These are phyloP conservation scores for Ips typographus DNA, from an alignment of 1,140 invertebrate species.

Conservation along the genomic window DNA sequence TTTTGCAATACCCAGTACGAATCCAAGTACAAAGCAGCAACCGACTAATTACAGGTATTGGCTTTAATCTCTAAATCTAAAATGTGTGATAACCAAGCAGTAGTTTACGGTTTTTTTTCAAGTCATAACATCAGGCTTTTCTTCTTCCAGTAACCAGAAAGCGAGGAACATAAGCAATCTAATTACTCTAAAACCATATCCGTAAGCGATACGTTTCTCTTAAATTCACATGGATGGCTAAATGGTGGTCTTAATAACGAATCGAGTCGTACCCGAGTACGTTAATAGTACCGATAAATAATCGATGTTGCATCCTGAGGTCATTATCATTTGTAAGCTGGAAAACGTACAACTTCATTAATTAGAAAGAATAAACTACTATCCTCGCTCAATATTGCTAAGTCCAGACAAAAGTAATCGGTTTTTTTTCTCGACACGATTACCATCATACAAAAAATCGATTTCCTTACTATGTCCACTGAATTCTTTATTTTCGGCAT, in stretches of 20 bases:
- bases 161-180: too few relatives aligned
- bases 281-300: conserved; percentile 27
- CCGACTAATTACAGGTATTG: too few relatives aligned
- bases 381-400: background rate
- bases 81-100: too few relatives aligned
- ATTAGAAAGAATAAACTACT: conserved; percentile 23
- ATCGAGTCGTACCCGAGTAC: conserved; percentile 24
- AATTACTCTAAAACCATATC: background rate
- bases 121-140: too few relatives aligned
- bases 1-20: too few relatives aligned
- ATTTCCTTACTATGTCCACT: background rate
- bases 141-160: too few relatives aligned
- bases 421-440: background rate
- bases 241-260: conserved; percentile 30
- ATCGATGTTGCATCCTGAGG: conserved; percentile 19
- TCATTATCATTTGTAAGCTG: conserved; percentile 26
- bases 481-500: background rate
- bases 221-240: conserved; percentile 27
- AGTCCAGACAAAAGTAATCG: background rate
- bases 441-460: background rate
- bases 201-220: background rate
- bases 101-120: too few relatives aligned
- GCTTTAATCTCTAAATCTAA: too few relatives aligned
- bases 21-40: too few relatives aligned
- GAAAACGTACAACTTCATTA: conserved; percentile 31